These are phyloP conservation scores for Stegana nigrithorax DNA, from an alignment of 2,888 invertebrate species.

Conservation along the genomic window DNA sequence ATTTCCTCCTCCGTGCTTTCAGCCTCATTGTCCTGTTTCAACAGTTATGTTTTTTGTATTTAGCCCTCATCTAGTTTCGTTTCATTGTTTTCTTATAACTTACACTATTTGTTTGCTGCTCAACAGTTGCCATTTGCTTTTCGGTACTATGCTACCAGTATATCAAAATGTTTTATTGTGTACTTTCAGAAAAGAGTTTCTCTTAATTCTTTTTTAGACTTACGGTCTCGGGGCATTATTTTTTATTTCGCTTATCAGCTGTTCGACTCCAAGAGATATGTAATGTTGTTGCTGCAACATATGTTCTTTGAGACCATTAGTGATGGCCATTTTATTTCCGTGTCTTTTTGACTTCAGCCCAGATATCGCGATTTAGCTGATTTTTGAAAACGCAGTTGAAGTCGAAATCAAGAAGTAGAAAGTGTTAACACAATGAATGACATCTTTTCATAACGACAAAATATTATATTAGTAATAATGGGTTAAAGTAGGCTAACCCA, in stretches of 20 bases:
- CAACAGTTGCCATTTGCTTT: background rate
- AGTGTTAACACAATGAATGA: too few relatives aligned
- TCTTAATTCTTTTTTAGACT: background rate
- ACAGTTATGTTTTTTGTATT: background rate
- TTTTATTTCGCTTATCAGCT: conserved; percentile 10
- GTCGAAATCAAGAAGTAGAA: too few relatives aligned
- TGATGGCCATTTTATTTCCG: too few relatives aligned
- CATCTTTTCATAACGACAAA: too few relatives aligned
- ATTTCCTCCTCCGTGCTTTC: conserved; percentile 69
- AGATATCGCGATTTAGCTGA: too few relatives aligned
- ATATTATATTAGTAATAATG: too few relatives aligned
- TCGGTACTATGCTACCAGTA: too few relatives aligned
- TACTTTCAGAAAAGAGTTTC: background rate
- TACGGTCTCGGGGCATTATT: background rate
- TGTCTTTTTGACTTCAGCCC: too few relatives aligned
- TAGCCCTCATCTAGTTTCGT: background rate
- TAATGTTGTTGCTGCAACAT: background rate
- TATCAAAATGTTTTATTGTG: too few relatives aligned
- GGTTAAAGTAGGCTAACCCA: background rate
- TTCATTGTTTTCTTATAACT: background rate
- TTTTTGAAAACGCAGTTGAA: too few relatives aligned
- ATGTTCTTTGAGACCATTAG: too few relatives aligned
- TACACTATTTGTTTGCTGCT: conserved; percentile 6
- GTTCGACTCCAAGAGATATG: background rate
- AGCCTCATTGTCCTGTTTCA: conserved; percentile 45